Evolutionary conservation across 2,113 vertebrate species (phyloP).

Genomic region (Oceanodroma tethys): DNA sequence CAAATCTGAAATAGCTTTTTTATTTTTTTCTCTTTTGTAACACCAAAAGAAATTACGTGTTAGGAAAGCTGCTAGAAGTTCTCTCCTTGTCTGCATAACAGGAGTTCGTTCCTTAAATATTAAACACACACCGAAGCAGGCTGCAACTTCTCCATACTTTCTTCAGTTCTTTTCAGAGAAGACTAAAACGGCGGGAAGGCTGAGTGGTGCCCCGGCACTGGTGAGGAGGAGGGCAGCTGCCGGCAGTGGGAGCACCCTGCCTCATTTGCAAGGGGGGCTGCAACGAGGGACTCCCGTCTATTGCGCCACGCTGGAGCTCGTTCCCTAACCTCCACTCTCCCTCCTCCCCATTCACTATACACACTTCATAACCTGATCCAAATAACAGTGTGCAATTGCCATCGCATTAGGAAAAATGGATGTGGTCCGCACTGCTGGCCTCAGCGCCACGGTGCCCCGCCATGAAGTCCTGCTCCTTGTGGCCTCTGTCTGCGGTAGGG

Average conservation of each 20-base stretch:
- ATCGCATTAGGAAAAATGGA: neutral
- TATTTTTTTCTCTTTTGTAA: neutral
- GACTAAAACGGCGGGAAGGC: neutral
- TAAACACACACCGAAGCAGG: neutral
- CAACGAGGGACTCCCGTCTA: accelerated
- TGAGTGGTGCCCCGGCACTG: neutral
- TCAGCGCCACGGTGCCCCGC: accelerated
- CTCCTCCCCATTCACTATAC: neutral
- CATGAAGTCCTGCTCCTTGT: neutral
- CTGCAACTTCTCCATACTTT: neutral
- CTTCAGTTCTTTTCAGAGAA: neutral
- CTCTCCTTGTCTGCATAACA: neutral
- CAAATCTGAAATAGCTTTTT: neutral
- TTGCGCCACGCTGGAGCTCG: neutral
- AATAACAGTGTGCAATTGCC: neutral
- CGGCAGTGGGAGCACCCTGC: neutral
- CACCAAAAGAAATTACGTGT: accelerated
- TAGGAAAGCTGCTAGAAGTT: neutral
- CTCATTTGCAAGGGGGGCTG: neutral
- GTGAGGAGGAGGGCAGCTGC: neutral
- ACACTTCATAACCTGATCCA: neutral
- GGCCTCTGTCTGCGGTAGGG: neutral
- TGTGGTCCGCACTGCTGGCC: neutral
- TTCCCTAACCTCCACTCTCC: neutral
- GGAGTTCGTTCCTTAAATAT: neutral